phyloP scores from a whole-genome alignment of 2,888 invertebrate genomes.

The Asteroscopus sphinx region DNA sequence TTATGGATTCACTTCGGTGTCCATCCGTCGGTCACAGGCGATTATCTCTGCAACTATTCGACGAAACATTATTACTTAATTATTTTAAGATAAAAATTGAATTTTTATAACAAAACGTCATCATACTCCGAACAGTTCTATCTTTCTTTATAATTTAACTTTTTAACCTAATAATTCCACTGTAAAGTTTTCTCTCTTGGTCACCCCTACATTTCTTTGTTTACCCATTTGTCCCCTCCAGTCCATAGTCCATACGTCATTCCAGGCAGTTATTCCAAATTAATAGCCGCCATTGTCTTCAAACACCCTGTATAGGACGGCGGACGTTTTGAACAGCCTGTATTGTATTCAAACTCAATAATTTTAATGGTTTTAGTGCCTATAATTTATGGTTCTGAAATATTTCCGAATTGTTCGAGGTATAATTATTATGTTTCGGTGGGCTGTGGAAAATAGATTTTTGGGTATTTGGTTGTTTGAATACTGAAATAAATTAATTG shows the following conservation, averaged over 20 bases:
- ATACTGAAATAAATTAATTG: too few species aligned
- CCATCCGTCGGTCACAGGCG: too few species aligned
- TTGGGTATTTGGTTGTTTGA: too few species aligned
- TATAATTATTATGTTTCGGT: conserved; percentile 22
- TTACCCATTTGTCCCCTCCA: conserved; percentile 2
- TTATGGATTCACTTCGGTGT: too few species aligned
- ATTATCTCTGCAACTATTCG: too few species aligned
- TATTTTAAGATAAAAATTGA: too few species aligned
- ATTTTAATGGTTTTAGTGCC: conserved; percentile 45
- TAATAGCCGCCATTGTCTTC: conserved; percentile 42
- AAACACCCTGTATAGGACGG: conserved; percentile 31
- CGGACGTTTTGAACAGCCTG: conserved; percentile 28
- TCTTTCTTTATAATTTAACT: too few species aligned
- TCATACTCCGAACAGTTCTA: too few species aligned
- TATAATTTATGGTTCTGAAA: conserved; percentile 38
- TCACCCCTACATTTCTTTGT: neutral
- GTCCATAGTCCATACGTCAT: conserved; percentile 28
- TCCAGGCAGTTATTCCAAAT: conserved; percentile 33
- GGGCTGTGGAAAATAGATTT: neutral
- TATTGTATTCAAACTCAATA: conserved; percentile 48
- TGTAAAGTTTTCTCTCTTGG: too few species aligned
- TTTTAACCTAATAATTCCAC: too few species aligned
- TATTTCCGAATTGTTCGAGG: conserved; percentile 43
- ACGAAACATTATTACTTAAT: too few species aligned
- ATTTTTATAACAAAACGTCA: too few species aligned